Conservation (phyloP, 2,797 vertebrate species). For the Darevskia nairensis region DNA sequence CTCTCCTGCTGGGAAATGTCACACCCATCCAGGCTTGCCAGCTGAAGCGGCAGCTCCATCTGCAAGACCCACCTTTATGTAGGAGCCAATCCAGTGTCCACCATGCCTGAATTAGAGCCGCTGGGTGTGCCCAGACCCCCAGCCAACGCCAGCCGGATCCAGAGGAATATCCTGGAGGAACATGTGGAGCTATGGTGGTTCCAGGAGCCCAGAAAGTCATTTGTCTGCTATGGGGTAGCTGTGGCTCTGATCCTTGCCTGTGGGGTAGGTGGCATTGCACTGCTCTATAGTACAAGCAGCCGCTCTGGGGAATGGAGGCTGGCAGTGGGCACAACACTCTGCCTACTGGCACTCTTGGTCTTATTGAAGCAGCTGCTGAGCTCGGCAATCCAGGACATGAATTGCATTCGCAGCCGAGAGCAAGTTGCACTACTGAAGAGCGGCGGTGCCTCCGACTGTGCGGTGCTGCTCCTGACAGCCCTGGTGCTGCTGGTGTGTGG, state of each 20-base stretch:
- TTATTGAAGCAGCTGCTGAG: slow-evolving; percentile 96
- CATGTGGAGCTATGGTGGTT: slow-evolving; percentile 99
- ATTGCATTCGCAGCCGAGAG: slow-evolving; percentile 90
- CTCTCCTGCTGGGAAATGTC: neutral
- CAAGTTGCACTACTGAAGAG: slow-evolving; percentile 93
- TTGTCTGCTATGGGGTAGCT: slow-evolving; percentile 90
- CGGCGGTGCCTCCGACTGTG: slow-evolving; percentile 88
- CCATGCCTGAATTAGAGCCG: slow-evolving; percentile 87
- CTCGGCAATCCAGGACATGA: slow-evolving; percentile 98
- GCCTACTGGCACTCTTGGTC: slow-evolving; percentile 90
- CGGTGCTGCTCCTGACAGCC: slow-evolving; percentile 88
- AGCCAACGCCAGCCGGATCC: slow-evolving; percentile 82
- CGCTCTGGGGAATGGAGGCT: slow-evolving; percentile 95
- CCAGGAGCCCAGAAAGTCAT: slow-evolving; percentile 89
- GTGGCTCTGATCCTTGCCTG: slow-evolving; percentile 91
- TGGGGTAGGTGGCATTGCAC: slow-evolving; percentile 89
- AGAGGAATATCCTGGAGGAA: slow-evolving; percentile 91
- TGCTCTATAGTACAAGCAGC: slow-evolving; percentile 95
- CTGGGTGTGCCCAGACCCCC: slow-evolving; percentile 76
- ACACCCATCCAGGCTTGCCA: neutral
- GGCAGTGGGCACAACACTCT: slow-evolving; percentile 89
- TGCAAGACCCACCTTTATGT: neutral
- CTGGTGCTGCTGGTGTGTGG: slow-evolving; percentile 89
- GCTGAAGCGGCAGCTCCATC: neutral
- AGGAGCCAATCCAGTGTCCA: neutral